Conservation (phyloP, 2,113 vertebrate species). For the Clinocottus analis region DNA sequence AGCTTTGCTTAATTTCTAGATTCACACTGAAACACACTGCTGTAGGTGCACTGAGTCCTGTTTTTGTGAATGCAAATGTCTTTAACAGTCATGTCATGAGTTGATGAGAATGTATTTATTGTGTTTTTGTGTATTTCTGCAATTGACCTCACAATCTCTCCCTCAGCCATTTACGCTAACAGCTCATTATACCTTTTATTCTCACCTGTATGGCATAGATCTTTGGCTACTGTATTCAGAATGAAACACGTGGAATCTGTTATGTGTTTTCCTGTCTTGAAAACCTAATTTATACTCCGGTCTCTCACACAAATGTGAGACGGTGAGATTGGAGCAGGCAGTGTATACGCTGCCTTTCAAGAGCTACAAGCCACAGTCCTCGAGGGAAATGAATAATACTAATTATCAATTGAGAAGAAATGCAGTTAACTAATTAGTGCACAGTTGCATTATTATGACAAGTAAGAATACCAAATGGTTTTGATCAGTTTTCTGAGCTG, state of each 20-base stretch:
- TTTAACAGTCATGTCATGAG: conserved; percentile 71
- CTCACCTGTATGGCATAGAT: conserved; percentile 29
- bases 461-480: conserved; percentile 13
- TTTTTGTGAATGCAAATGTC: conserved; percentile 82
- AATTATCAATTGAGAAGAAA: neutral
- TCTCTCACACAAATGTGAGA: conserved; percentile 15
- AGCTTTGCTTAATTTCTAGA: conserved; percentile 21
- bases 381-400: neutral
- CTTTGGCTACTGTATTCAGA: conserved; percentile 28
- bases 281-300: neutral
- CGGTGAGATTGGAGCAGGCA: conserved; percentile 11
- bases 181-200: conserved; percentile 19
- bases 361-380: neutral
- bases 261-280: conserved; percentile 6
- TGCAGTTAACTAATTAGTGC: conserved; percentile 1
- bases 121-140: conserved; percentile 76
- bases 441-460: neutral
- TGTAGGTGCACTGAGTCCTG: conserved; percentile 76
- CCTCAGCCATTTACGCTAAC: conserved; percentile 50
- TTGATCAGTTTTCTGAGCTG: conserved; percentile 12
- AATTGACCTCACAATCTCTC: conserved; percentile 66
- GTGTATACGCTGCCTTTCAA: neutral
- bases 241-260: conserved; percentile 22
- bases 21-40: conserved; percentile 69
- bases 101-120: conserved; percentile 74